These are phyloP conservation scores for Colossoma macropomum DNA, from an alignment of 2,113 vertebrate species.

Conservation along the genomic window DNA sequence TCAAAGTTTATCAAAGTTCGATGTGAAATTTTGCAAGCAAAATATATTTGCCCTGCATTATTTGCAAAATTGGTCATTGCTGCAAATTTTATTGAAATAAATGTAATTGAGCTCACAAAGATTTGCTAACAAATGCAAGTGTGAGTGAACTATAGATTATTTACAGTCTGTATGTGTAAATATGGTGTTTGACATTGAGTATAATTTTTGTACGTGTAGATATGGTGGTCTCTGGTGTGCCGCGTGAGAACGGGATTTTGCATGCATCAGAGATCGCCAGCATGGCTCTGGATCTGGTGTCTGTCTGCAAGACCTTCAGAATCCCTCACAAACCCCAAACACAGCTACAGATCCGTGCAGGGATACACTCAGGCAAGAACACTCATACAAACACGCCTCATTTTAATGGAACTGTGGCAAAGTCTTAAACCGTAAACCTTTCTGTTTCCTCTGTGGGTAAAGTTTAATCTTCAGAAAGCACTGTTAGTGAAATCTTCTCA, in stretches of 20 bases:
- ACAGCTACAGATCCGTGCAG: constrained; percentile 82
- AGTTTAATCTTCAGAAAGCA: neutral
- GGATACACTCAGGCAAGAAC: constrained; percentile 81
- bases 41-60: no score
- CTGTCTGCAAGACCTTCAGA: constrained; percentile 81
- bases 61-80: no score
- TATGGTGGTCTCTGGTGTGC: constrained; percentile 86
- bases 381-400: neutral
- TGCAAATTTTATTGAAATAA: no score
- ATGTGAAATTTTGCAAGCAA: no score
- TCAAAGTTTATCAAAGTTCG: no score
- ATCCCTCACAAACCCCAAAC: constrained; percentile 84
- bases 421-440: neutral
- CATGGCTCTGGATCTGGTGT: constrained; percentile 85
- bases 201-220: constrained; percentile 69
- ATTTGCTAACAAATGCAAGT: no score
- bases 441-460: neutral
- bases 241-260: constrained; percentile 80
- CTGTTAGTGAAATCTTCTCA: no score
- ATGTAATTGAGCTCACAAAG: no score
- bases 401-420: neutral
- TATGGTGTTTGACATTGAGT: constrained; percentile 46
- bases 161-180: constrained; percentile 32
- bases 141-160: neutral
- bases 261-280: constrained; percentile 81